A percentile compares a stretch with the other conserved stretches of the same genome.
phyloP scores from a whole-genome alignment of 1,140 invertebrate genomes.

The Eubasilissa regina region DNA sequence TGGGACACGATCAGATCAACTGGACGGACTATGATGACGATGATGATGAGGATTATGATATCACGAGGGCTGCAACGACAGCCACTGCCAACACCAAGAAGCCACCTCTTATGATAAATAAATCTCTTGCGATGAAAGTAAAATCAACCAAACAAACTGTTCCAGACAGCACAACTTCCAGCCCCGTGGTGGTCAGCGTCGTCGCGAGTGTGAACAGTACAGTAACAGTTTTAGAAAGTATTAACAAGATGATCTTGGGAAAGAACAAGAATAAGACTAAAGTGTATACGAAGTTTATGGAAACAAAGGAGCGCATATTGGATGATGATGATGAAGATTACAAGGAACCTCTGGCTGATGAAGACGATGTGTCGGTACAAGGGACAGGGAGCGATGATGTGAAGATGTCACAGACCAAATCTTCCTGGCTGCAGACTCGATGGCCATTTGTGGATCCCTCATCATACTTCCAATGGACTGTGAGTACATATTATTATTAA shows the following conservation, averaged over 20 bases:
- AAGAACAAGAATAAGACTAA: slow-evolving; percentile 52
- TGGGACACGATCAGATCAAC: slow-evolving; percentile 52
- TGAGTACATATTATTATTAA: slow-evolving; percentile 66
- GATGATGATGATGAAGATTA: slow-evolving; percentile 69
- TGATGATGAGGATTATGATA: slow-evolving; percentile 56
- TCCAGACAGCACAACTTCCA: background rate
- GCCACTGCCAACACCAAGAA: slow-evolving; percentile 31
- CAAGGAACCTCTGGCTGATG: slow-evolving; percentile 68
- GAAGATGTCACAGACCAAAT: slow-evolving; percentile 67
- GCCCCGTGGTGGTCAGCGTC: background rate
- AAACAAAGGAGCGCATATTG: slow-evolving; percentile 61
- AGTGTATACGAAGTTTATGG: slow-evolving; percentile 62
- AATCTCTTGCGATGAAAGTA: slow-evolving; percentile 8
- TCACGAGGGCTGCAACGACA: slow-evolving; percentile 41
- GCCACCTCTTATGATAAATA: slow-evolving; percentile 37
- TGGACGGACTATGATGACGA: slow-evolving; percentile 53
- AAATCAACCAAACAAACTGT: slow-evolving; percentile 19
- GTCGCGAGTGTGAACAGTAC: slow-evolving; percentile 9
- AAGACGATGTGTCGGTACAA: slow-evolving; percentile 67
- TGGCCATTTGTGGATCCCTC: slow-evolving; percentile 79
- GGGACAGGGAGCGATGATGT: slow-evolving; percentile 61
- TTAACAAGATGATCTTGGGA: slow-evolving; percentile 11
- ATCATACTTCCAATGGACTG: slow-evolving; percentile 77
- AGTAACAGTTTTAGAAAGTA: background rate
- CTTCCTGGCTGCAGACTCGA: slow-evolving; percentile 60